Conservation (phyloP, 2,888 invertebrate species). For the Melinopterus prodromus region DNA sequence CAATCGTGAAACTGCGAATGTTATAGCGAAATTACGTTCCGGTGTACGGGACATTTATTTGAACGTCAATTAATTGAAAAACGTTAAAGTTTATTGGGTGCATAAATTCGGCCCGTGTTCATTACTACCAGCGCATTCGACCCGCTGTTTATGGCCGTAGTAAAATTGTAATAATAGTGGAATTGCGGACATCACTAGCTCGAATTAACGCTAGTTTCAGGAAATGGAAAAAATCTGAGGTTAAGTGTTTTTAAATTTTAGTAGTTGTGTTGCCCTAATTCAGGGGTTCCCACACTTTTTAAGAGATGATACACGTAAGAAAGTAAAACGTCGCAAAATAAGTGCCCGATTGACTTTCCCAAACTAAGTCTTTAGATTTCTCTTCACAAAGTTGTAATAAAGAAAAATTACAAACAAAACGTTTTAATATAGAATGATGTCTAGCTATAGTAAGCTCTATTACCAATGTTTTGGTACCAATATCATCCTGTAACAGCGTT, state of each 20-base stretch:
- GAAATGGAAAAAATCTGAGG: background rate
- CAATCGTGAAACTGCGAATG: background rate
- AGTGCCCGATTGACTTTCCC: too few species aligned
- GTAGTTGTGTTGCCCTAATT: too few species aligned
- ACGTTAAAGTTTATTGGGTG: slow-evolving; percentile 4
- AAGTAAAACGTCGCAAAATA: too few species aligned
- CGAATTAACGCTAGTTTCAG: background rate
- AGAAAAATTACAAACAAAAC: too few species aligned
- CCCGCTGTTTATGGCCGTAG: background rate
- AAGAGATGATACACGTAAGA: too few species aligned
- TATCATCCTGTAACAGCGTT: too few species aligned
- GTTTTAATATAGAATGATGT: too few species aligned
- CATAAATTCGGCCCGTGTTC: background rate
- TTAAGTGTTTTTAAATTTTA: background rate
- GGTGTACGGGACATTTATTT: background rate
- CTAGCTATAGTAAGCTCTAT: too few species aligned
- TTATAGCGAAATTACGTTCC: background rate
- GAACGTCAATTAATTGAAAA: background rate
- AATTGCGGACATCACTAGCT: background rate
- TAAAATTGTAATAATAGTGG: background rate
- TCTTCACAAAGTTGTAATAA: too few species aligned
- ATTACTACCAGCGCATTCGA: background rate
- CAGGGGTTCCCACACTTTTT: too few species aligned
- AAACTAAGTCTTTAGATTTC: too few species aligned
- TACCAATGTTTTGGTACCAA: too few species aligned